A percentile compares a stretch with the other conserved stretches of the same genome.
Evolutionary conservation across 2,888 invertebrate genomes (phyloP).

Genomic region (Augiades crinisus): DNA sequence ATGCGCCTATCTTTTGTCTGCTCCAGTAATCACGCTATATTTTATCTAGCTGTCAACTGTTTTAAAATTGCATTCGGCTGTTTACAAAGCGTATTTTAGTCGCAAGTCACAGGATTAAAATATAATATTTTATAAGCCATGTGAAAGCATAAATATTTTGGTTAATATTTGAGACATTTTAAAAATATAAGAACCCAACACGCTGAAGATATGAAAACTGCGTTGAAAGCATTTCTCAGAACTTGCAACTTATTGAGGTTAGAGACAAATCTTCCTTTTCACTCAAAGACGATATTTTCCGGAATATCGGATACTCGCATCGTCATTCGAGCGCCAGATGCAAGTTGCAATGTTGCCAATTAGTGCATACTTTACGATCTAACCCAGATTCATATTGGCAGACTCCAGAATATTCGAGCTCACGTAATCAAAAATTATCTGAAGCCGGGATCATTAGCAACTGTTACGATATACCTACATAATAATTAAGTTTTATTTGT

Average conservation of each 20-base stretch:
- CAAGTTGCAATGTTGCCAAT: slow-evolving; percentile 21
- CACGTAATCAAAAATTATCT: slow-evolving; percentile 3
- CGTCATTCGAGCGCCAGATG: slow-evolving; percentile 17
- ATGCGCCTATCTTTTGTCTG: no score
- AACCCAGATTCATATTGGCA: slow-evolving; percentile 19
- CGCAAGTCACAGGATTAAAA: no score
- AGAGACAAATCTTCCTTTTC: background rate
- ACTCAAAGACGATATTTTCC: background rate
- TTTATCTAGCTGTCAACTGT: no score
- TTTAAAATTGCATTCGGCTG: no score
- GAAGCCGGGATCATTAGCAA: background rate
- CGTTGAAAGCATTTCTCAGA: background rate
- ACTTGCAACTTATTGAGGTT: background rate
- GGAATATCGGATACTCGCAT: slow-evolving; percentile 9
- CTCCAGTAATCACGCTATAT: no score
- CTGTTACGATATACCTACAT: no score
- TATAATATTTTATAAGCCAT: no score
- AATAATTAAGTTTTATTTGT: no score
- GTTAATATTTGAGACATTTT: no score
- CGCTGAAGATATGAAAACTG: background rate
- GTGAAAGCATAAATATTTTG: no score
- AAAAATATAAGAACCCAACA: no score
- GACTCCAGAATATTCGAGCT: slow-evolving; percentile 10
- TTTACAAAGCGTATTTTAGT: no score
- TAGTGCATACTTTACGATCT: slow-evolving; percentile 21